A percentile compares a stretch with the other conserved stretches of the same genome.
phyloP scores from a whole-genome alignment of 2,888 invertebrate species.

The Meliscaeva auricollis region DNA sequence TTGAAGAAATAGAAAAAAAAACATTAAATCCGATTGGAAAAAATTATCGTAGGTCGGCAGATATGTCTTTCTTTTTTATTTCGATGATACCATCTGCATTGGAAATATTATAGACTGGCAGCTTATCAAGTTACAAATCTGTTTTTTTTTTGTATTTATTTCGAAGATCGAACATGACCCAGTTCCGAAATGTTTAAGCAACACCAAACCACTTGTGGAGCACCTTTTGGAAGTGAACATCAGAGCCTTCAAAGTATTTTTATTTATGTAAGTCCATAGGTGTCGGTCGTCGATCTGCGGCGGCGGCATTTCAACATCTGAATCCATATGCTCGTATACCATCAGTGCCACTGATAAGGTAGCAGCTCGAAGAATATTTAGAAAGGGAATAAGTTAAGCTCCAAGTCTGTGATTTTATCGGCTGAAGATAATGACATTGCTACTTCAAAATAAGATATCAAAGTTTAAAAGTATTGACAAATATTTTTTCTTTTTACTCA shows the following conservation, averaged over 20 bases:
- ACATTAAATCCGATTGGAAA: constrained; percentile 42
- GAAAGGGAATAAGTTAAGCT: background rate
- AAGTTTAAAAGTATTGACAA: constrained; percentile 14
- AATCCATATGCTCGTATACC: constrained; percentile 13
- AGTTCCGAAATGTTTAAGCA: constrained; percentile 39
- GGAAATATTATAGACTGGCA: background rate
- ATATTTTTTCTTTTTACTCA: background rate
- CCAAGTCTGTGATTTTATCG: constrained; percentile 38
- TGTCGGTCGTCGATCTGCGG: background rate
- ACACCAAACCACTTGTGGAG: constrained; percentile 6
- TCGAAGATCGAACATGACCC: constrained; percentile 37
- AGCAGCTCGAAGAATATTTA: background rate
- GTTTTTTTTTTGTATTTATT: background rate
- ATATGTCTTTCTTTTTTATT: constrained; percentile 27
- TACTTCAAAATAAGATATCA: constrained; percentile 47
- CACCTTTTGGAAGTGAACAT: constrained; percentile 23
- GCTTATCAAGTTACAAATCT: constrained; percentile 29
- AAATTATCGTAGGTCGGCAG: constrained; percentile 61
- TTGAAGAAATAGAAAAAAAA: background rate
- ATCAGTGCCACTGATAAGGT: constrained; percentile 28
- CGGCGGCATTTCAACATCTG: constrained; percentile 30
- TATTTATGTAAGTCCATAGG: background rate
- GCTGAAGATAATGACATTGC: constrained; percentile 44
- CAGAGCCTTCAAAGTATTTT: background rate
- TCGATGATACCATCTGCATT: constrained; percentile 21